These are phyloP conservation scores for Agrochola lota DNA, from an alignment of 2,888 invertebrate genomes.

Conservation along the genomic window DNA sequence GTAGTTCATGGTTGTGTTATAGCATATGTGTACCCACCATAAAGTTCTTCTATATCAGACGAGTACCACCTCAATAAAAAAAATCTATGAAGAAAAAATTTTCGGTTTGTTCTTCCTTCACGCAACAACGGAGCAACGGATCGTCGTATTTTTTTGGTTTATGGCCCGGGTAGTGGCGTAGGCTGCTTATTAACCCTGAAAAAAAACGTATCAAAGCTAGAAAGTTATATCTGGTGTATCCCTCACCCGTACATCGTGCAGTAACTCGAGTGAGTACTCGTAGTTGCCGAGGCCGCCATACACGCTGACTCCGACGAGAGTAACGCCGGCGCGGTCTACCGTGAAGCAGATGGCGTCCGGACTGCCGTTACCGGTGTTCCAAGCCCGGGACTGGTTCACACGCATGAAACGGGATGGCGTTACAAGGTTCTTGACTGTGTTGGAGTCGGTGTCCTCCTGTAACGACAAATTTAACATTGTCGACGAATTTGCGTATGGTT, in stretches of 20 bases:
- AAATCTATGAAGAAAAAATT: too few relatives aligned
- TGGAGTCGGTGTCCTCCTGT: constrained; percentile 93
- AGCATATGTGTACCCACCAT: too few relatives aligned
- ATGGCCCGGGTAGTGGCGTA: too few relatives aligned
- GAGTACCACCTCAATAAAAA: too few relatives aligned
- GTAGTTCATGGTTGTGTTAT: too few relatives aligned
- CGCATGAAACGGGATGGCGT: constrained; percentile 98
- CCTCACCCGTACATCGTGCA: constrained; percentile 91
- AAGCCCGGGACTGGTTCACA: constrained; percentile 96
- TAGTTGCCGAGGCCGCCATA: constrained; percentile 97
- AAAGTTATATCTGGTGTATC: not conserved
- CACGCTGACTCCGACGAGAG: constrained; percentile 96
- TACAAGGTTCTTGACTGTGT: constrained; percentile 93
- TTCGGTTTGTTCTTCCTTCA: too few relatives aligned
- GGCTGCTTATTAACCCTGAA: not conserved
- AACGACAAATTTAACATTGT: not conserved
- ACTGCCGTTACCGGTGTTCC: constrained; percentile 99
- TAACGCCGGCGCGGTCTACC: constrained; percentile 97
- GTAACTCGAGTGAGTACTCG: constrained; percentile 97
- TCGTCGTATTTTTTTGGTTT: not conserved
- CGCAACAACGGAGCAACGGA: too few relatives aligned
- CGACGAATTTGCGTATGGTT: not conserved
- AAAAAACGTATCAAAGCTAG: not conserved
- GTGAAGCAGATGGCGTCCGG: constrained; percentile 99
- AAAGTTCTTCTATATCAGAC: too few relatives aligned